A percentile compares a stretch with the other conserved stretches of the same genome.
Evolutionary conservation across 2,888 invertebrate genomes (phyloP).

Genomic region (Drosophila hawaiiensis): DNA sequence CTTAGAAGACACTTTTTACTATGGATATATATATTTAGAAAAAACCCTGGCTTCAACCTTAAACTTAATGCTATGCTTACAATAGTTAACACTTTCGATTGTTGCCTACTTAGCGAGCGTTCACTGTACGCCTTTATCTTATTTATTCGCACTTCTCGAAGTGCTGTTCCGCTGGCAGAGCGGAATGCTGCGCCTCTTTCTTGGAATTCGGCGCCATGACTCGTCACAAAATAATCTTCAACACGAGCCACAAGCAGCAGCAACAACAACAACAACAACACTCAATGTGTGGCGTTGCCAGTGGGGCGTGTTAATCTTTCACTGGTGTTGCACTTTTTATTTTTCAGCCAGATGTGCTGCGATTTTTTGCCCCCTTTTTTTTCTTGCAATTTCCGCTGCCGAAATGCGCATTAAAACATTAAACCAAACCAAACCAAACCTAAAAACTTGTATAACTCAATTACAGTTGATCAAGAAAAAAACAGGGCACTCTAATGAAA

Average conservation of each 20-base stretch:
- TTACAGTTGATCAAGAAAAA: constrained; percentile 25
- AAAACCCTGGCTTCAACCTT: background rate
- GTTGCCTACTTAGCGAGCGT: background rate
- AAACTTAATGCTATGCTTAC: background rate
- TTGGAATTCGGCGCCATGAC: constrained; percentile 73
- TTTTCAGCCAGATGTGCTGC: constrained; percentile 56
- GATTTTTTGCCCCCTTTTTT: constrained; percentile 15
- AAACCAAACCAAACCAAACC: background rate
- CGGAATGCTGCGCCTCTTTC: constrained; percentile 75
- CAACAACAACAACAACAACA: constrained; percentile 9
- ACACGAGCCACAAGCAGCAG: constrained; percentile 21
- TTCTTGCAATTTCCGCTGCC: constrained; percentile 57
- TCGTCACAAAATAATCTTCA: constrained; percentile 64
- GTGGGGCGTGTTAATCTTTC: constrained; percentile 68
- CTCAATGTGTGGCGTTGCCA: constrained; percentile 9
- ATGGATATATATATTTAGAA: background rate
- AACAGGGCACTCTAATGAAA: constrained; percentile 3
- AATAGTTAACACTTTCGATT: background rate
- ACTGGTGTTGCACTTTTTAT: constrained; percentile 51
- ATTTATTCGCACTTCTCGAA: constrained; percentile 66
- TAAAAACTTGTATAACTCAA: constrained; percentile 35
- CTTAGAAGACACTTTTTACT: background rate
- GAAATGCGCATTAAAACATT: constrained; percentile 44
- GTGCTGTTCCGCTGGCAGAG: constrained; percentile 44
- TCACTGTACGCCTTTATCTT: constrained; percentile 12